These are phyloP conservation scores for Platorchestia sp. DNA, from an alignment of 1,140 invertebrate genomes.

Conservation along the genomic window DNA sequence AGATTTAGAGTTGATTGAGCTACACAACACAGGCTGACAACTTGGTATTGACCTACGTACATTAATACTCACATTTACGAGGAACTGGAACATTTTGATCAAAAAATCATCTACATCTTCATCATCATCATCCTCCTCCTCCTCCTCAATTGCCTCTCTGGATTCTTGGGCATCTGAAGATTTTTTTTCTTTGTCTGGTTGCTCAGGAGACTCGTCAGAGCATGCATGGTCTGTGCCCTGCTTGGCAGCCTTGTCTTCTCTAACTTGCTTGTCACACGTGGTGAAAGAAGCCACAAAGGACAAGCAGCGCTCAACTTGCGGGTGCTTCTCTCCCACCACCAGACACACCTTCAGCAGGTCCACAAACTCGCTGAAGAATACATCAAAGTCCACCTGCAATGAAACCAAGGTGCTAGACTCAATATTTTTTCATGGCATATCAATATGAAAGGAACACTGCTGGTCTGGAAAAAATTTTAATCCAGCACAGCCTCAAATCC, in stretches of 20 bases:
- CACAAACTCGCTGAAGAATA: conserved; percentile 33
- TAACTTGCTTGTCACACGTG: not conserved
- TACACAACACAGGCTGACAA: too few relatives aligned
- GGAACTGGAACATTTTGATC: conserved; percentile 46
- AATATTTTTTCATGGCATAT: not conserved
- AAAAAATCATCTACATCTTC: conserved; percentile 55
- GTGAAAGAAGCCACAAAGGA: conserved; percentile 45
- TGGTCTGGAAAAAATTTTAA: not conserved
- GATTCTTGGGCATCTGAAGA: not conserved
- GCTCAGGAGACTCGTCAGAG: not conserved
- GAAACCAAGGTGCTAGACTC: not conserved
- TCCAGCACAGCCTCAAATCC: not conserved
- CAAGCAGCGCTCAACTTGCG: conserved; percentile 36
- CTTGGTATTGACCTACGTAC: too few relatives aligned
- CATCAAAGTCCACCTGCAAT: not conserved
- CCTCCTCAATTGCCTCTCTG: not conserved
- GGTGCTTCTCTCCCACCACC: conserved; percentile 47
- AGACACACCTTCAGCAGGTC: not conserved
- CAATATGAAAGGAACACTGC: not conserved
- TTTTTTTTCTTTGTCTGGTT: conserved; percentile 40
- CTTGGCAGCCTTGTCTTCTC: conserved; percentile 34
- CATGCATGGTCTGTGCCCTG: not conserved
- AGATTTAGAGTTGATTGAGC: too few relatives aligned
- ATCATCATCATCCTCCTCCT: conserved; percentile 56
- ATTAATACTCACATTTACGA: conserved; percentile 20